phyloP scores from a whole-genome alignment of 2,888 invertebrate species.

The Selenia dentaria region DNA sequence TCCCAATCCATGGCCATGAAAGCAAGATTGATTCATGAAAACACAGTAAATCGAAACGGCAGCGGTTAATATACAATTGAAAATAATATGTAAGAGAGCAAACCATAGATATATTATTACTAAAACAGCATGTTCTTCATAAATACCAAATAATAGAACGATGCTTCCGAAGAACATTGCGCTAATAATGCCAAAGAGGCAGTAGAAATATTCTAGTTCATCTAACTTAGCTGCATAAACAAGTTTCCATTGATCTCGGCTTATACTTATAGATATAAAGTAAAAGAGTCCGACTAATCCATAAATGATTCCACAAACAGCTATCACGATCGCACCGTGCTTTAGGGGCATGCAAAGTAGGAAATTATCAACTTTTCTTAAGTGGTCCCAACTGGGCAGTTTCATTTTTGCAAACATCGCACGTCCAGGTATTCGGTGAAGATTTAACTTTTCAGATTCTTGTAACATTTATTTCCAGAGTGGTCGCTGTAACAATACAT shows the following conservation, averaged over 20 bases:
- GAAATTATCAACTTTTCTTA: conserved; percentile 23
- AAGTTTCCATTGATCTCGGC: conserved; percentile 30
- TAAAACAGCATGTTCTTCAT: conserved; percentile 24
- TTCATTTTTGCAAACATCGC: not conserved
- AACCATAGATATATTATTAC: conserved; percentile 42
- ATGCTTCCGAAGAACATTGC: conserved; percentile 39
- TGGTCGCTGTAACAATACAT: too few species aligned
- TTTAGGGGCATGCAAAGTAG: conserved; percentile 42
- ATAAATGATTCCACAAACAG: conserved; percentile 39
- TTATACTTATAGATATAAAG: conserved; percentile 36
- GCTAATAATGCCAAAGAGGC: conserved; percentile 30
- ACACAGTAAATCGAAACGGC: conserved; percentile 38
- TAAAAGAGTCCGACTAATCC: conserved; percentile 40
- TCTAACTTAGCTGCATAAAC: conserved; percentile 43
- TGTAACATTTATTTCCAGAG: too few species aligned
- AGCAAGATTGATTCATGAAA: conserved; percentile 36
- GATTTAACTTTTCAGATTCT: not conserved
- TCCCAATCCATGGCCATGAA: conserved; percentile 35
- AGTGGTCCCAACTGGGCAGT: conserved; percentile 10
- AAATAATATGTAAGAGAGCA: conserved; percentile 34
- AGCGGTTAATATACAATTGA: conserved; percentile 38
- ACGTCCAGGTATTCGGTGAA: not conserved
- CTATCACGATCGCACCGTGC: conserved; percentile 36
- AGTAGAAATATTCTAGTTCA: conserved; percentile 35
- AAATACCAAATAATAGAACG: conserved; percentile 38